Conservation (phyloP, 2,888 invertebrate genomes). For the Clivina fossor region DNA sequence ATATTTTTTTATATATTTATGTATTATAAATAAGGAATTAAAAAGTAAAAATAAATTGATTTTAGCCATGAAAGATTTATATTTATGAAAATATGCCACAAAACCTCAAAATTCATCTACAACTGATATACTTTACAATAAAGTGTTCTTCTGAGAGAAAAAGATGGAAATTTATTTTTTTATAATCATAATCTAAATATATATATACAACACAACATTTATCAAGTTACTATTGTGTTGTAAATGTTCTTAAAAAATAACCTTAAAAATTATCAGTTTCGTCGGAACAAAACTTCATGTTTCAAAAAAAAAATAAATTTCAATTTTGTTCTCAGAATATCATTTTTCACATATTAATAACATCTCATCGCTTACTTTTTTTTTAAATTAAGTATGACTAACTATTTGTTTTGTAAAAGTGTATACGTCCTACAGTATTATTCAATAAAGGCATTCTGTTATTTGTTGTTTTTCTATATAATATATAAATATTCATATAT, state of each 20-base stretch:
- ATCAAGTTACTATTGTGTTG: neutral
- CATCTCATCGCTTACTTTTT: constrained; percentile 36
- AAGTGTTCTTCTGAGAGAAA: constrained; percentile 27
- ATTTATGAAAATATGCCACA: constrained; percentile 56
- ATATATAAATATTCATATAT: constrained; percentile 29
- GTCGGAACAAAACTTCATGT: too few relatives aligned
- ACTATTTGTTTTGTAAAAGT: constrained; percentile 53
- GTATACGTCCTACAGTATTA: constrained; percentile 55
- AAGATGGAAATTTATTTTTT: constrained; percentile 31
- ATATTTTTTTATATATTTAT: neutral
- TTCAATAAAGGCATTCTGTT: constrained; percentile 55
- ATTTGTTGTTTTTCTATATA: constrained; percentile 51
- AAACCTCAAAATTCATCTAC: constrained; percentile 54
- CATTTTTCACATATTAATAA: constrained; percentile 27
- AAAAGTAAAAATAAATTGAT: neutral
- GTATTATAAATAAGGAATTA: neutral
- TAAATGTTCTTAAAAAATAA: neutral
- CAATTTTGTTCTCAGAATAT: constrained; percentile 25
- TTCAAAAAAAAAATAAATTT: constrained; percentile 29
- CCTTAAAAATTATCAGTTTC: neutral
- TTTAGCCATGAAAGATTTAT: constrained; percentile 53
- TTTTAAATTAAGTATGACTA: constrained; percentile 50
- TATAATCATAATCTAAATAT: too few relatives aligned
- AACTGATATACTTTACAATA: constrained; percentile 51
- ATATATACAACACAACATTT: too few relatives aligned